Evolutionary conservation across 2,888 invertebrate species (phyloP).

Genomic region (Meta bourneti): DNA sequence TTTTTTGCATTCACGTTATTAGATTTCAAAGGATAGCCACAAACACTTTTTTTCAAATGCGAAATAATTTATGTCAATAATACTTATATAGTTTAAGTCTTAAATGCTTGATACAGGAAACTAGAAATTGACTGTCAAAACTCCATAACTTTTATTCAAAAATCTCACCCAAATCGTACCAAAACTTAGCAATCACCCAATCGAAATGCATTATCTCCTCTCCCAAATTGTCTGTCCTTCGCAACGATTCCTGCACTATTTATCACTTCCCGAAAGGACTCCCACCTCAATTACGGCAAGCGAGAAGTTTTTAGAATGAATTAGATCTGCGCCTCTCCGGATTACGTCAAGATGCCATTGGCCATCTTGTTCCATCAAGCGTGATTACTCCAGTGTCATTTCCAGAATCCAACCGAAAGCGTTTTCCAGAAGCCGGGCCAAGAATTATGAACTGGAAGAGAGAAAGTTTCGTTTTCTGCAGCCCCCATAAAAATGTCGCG

Average conservation of each 20-base stretch:
- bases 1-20: too few species aligned
- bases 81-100: too few species aligned
- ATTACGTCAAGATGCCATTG: background rate
- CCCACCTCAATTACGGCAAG: constrained; percentile 35
- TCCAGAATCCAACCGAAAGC: constrained; percentile 8
- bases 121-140: too few species aligned
- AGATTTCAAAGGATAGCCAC: too few species aligned
- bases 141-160: too few species aligned
- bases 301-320: constrained; percentile 56
- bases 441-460: constrained; percentile 65
- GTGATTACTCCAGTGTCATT: constrained; percentile 41
- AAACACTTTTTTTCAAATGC: too few species aligned
- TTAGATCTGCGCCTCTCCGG: constrained; percentile 13
- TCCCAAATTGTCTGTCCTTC: background rate
- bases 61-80: too few species aligned
- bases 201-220: background rate
- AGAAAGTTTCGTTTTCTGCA: constrained; percentile 33
- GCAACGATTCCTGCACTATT: constrained; percentile 28
- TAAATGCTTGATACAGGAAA: too few species aligned
- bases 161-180: background rate
- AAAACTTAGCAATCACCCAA: background rate
- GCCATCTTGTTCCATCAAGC: constrained; percentile 43
- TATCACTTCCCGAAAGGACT: constrained; percentile 48
- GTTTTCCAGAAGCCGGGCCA: constrained; percentile 4
- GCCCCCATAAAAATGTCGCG: constrained; percentile 55